A percentile compares a stretch with the other conserved stretches of the same genome.
phyloP scores from a whole-genome alignment of 2,888 invertebrate genomes.

The Syrphus vitripennis region DNA sequence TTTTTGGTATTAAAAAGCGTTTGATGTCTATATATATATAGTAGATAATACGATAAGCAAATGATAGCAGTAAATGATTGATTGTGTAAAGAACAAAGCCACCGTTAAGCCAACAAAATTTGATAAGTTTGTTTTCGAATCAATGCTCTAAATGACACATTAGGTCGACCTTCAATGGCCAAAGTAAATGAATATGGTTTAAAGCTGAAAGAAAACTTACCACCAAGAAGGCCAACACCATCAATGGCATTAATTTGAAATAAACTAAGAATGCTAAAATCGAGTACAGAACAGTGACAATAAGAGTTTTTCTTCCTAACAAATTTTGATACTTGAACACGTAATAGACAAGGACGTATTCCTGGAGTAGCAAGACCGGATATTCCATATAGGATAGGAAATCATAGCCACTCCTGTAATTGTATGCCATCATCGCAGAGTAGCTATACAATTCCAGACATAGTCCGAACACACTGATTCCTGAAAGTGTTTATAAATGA shows the following conservation, averaged over 20 bases:
- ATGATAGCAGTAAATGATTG: slow-evolving; percentile 2
- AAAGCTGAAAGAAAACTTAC: slow-evolving; percentile 76
- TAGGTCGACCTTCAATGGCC: background rate
- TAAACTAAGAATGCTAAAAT: slow-evolving; percentile 81
- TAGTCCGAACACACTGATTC: slow-evolving; percentile 79
- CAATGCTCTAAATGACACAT: background rate
- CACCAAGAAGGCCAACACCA: slow-evolving; percentile 79
- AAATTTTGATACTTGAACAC: slow-evolving; percentile 86
- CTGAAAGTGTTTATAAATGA: slow-evolving; percentile 72
- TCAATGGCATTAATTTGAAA: slow-evolving; percentile 76
- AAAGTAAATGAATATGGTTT: background rate
- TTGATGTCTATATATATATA: background rate
- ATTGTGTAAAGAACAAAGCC: background rate
- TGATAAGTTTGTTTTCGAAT: background rate
- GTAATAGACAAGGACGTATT: slow-evolving; percentile 87
- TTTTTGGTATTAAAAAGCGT: background rate
- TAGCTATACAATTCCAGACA: slow-evolving; percentile 85
- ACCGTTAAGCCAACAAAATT: slow-evolving; percentile 1
- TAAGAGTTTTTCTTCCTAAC: slow-evolving; percentile 80
- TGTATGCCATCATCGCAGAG: slow-evolving; percentile 90
- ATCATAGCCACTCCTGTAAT: slow-evolving; percentile 88
- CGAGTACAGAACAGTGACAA: slow-evolving; percentile 81
- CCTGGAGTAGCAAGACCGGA: slow-evolving; percentile 89
- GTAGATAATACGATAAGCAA: background rate
- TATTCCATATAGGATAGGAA: slow-evolving; percentile 92